phyloP scores from a whole-genome alignment of 1,140 invertebrate genomes.

The Capitella teleta region DNA sequence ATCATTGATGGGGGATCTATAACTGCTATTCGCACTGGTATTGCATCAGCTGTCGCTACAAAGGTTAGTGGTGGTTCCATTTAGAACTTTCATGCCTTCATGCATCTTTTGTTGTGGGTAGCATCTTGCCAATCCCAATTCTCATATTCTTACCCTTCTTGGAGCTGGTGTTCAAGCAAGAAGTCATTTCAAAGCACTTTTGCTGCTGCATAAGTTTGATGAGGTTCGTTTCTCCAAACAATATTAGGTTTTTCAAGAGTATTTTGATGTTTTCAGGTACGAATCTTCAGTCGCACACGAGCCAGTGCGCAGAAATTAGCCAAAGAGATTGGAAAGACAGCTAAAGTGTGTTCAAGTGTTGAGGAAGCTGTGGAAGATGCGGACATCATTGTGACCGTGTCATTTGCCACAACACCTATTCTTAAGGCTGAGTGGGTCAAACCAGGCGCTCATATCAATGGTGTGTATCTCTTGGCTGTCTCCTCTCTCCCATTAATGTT shows the following conservation, averaged over 20 bases:
- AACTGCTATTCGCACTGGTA: background rate
- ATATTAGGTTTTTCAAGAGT: background rate
- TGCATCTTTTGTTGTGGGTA: background rate
- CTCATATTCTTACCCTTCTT: constrained; percentile 45
- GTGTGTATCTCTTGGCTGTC: too few species aligned
- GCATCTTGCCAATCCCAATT: constrained; percentile 12
- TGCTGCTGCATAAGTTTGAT: constrained; percentile 41
- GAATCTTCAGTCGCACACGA: constrained; percentile 47
- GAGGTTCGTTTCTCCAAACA: constrained; percentile 33
- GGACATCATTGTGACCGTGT: constrained; percentile 50
- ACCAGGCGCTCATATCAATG: constrained; percentile 45
- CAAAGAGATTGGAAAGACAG: constrained; percentile 29
- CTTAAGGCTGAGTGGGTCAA: constrained; percentile 46
- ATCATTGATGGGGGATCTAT: background rate
- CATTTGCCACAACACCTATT: constrained; percentile 40
- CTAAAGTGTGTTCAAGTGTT: constrained; percentile 24
- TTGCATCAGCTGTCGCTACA: too few species aligned
- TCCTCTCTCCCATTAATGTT: too few species aligned
- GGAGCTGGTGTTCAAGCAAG: constrained; percentile 50
- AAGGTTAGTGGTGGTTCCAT: background rate
- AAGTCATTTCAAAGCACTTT: constrained; percentile 47
- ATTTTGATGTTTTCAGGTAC: constrained; percentile 27
- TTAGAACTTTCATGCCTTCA: background rate
- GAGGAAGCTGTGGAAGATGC: constrained; percentile 45
- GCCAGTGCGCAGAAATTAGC: constrained; percentile 39